A percentile compares a stretch with the other conserved stretches of the same genome.
phyloP scores from a whole-genome alignment of 30 jellyfish, hydroid and myxozoan species.

The Chironex yamaguchii region DNA sequence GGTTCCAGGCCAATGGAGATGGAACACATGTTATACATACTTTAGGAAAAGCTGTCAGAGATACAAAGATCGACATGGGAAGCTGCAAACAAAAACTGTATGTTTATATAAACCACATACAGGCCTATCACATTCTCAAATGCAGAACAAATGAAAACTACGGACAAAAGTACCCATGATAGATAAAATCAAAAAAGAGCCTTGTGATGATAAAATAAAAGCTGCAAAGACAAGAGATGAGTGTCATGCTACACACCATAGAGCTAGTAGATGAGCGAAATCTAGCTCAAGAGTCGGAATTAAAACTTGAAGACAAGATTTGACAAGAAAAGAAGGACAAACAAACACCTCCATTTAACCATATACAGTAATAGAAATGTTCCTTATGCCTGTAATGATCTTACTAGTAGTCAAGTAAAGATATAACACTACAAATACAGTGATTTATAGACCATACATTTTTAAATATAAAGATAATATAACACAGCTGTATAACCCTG shows the following conservation, averaged over 20 bases:
- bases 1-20: conserved; percentile 22
- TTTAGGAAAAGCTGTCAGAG: conserved; percentile 21
- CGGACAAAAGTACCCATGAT: background rate
- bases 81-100: background rate
- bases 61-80: background rate
- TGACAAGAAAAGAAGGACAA: background rate
- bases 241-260: background rate
- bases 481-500: too few relatives aligned
- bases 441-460: too few relatives aligned
- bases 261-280: background rate
- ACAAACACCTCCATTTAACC: background rate
- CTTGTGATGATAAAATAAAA: background rate
- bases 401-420: too few relatives aligned
- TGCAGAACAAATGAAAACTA: background rate
- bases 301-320: background rate
- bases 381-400: too few relatives aligned
- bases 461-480: too few relatives aligned
- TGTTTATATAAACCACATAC: background rate
- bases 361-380: too few relatives aligned
- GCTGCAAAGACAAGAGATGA: background rate
- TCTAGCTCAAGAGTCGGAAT: background rate
- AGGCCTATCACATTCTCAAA: conserved; percentile 11
- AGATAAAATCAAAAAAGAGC: background rate
- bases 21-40: conserved; percentile 33
- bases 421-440: too few relatives aligned